Evolutionary conservation across 2,113 vertebrate genomes (phyloP), one percentile per base, ranked within the genome.

Genomic region (Copsychus sechellarum): DNA sequence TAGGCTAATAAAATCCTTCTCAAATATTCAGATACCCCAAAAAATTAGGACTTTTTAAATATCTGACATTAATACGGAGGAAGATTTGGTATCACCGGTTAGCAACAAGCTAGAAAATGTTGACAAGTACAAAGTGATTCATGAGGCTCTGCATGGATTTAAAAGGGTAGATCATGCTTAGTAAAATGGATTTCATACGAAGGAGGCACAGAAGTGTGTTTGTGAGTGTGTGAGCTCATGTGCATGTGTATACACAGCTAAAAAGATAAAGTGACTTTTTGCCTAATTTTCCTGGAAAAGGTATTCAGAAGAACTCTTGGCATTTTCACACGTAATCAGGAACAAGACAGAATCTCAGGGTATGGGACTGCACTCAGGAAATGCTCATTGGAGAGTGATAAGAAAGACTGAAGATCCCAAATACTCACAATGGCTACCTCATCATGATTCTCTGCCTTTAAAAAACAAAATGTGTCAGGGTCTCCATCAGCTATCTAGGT

Each of bases 141-240:
- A 65, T 51, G 51, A 81, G 70, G 67, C 21, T 70, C 47, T 88
- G 43, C 57, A 70, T 78, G 45, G 67, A 72, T 94, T 91, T 93
- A 83, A 90, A 91, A 87, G 73, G 36, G 12, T 51, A 76, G 66
- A 43, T 70, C 71, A 70, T 26, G n/a, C 67, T 47, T 73, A 86
- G 56, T 64, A 74, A 90, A 86, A 80, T 71, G 53, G 38, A 43
- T 74, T 95, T 88, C 3, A 1, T 38, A 70, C 58, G 50, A 47
- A 78, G 57, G 74, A 88, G 64, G 58, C 54, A 48, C 5, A 17
- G 64, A 71, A 66, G 5, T 40, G 26, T 38, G 7, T 38, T 14
- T 54, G 34, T 58, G 36, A 43, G 25, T 58, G 24, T 18, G 18
- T 19, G 24, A 0, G 1, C 14, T 23, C 0, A 0, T 54, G 20